phyloP scores from a whole-genome alignment of 2,797 vertebrate genomes.

The Valencia hispanica region DNA sequence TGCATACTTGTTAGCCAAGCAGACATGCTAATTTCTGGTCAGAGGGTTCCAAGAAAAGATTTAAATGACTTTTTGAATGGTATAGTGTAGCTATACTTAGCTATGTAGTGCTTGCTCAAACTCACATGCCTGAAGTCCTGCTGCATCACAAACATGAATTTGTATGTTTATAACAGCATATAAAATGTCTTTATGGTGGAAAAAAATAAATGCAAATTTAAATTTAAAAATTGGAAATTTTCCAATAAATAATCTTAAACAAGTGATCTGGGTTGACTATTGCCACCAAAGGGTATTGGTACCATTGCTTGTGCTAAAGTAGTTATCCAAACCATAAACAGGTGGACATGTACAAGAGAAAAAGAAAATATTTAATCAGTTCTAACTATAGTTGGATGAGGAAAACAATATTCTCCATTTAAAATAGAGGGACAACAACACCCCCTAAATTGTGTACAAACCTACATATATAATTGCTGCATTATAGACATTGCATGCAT shows the following conservation, averaged over 20 bases:
- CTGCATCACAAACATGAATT: background rate
- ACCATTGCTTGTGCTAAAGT: background rate
- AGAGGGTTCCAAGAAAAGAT: background rate
- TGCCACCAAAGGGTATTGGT: background rate
- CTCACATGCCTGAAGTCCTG: background rate
- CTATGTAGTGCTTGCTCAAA: background rate
- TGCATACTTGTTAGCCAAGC: background rate
- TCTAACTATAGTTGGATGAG: background rate
- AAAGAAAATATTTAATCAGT: background rate
- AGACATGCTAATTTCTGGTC: conserved; percentile 3
- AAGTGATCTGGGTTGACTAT: background rate
- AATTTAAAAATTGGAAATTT: no score
- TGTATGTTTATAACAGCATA: background rate
- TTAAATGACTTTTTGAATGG: background rate
- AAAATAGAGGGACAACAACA: background rate
- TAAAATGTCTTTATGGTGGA: background rate
- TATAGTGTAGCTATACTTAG: background rate
- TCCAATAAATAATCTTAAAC: background rate
- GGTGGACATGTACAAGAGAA: background rate
- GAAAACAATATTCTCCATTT: background rate
- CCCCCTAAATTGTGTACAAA: background rate
- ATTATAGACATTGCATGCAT: background rate
- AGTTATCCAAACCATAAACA: background rate
- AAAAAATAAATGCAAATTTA: background rate
- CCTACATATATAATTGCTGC: background rate